phyloP scores from a whole-genome alignment of 2,888 invertebrate genomes.

The Drosophila percnosoma region DNA sequence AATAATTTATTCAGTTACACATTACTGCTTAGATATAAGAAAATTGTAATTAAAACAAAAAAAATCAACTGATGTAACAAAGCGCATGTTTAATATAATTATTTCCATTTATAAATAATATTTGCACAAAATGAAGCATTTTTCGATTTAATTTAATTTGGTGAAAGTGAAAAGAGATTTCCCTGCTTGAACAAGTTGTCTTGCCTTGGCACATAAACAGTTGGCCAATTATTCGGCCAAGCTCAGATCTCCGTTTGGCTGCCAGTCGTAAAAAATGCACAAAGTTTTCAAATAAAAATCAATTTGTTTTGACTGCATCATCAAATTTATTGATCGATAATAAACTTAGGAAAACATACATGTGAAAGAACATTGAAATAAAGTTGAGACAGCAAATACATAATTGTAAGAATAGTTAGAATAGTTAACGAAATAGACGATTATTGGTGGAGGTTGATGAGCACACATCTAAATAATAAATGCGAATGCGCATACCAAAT shows the following conservation, averaged over 20 bases:
- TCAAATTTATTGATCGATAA: slow-evolving; percentile 54
- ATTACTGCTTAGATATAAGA: background rate
- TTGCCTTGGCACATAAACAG: background rate
- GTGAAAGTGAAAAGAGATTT: background rate
- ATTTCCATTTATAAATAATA: background rate
- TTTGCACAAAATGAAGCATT: background rate
- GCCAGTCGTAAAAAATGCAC: background rate
- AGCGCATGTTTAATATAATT: background rate
- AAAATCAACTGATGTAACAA: background rate
- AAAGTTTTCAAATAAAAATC: background rate
- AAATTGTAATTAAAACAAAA: background rate
- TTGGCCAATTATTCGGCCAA: background rate
- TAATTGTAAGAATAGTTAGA: slow-evolving; percentile 2
- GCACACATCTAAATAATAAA: slow-evolving; percentile 40
- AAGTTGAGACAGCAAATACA: slow-evolving; percentile 35
- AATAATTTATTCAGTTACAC: background rate
- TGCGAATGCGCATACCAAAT: slow-evolving; percentile 35
- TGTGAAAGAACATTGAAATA: slow-evolving; percentile 44
- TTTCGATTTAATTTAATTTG: background rate
- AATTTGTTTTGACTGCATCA: slow-evolving; percentile 35
- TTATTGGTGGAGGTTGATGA: slow-evolving; percentile 34
- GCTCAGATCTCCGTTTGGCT: background rate
- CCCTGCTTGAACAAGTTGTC: background rate
- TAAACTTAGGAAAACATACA: slow-evolving; percentile 46
- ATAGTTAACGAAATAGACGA: slow-evolving; percentile 33